Evolutionary conservation across 2,888 invertebrate genomes (phyloP).

Genomic region (Acanthosepion lycidas): DNA sequence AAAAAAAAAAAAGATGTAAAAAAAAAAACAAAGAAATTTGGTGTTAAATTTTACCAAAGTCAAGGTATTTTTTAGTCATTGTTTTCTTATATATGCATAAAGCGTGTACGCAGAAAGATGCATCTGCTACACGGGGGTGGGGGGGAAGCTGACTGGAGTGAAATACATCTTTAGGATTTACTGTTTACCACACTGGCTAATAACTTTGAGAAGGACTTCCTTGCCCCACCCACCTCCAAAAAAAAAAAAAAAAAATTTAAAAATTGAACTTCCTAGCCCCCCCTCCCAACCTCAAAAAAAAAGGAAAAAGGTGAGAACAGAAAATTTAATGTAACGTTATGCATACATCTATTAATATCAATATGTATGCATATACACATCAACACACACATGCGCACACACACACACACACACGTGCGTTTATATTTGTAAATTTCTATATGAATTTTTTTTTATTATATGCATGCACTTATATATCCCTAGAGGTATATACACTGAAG

Average conservation of each 20-base stretch:
- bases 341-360: neutral
- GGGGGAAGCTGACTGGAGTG: neutral
- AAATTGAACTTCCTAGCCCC: neutral
- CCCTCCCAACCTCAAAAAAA: neutral
- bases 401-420: neutral
- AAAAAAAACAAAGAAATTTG: neutral
- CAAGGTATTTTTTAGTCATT: neutral
- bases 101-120: neutral
- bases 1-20: neutral
- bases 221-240: neutral
- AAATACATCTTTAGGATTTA: neutral
- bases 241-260: neutral
- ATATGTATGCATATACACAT: neutral
- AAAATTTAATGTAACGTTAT: neutral
- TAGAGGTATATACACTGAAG: neutral
- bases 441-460: neutral
- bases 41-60: neutral
- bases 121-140: neutral
- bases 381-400: neutral
- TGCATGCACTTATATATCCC: slow-evolving; percentile 33
- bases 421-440: slow-evolving; percentile 37
- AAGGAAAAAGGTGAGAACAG: neutral
- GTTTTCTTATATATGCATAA: neutral
- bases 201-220: neutral
- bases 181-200: neutral